phyloP scores from a whole-genome alignment of 1,140 invertebrate genomes.

The Nixonia krombeini region DNA sequence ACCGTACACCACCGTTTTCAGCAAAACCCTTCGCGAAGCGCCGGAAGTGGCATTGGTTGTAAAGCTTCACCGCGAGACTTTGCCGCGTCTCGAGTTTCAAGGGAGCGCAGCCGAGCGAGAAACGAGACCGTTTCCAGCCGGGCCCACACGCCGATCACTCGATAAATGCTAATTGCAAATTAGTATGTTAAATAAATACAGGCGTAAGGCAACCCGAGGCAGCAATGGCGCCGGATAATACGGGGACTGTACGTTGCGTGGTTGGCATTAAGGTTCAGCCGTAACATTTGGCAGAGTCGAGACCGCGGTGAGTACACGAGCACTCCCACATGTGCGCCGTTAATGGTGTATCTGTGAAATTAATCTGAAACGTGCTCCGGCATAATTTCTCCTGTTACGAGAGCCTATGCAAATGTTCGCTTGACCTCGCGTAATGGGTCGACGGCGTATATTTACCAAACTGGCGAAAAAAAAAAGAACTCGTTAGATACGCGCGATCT shows the following conservation, averaged over 20 bases:
- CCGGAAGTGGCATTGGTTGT: too few species aligned
- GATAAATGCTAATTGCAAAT: slow-evolving; percentile 33
- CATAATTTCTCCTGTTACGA: slow-evolving; percentile 45
- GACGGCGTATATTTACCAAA: slow-evolving; percentile 19
- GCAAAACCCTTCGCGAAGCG: too few species aligned
- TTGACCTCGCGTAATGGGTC: slow-evolving; percentile 44
- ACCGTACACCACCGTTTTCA: too few species aligned
- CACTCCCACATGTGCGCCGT: slow-evolving; percentile 41
- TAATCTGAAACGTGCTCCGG: slow-evolving; percentile 50
- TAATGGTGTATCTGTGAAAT: slow-evolving; percentile 48
- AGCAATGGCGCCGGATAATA: slow-evolving; percentile 9
- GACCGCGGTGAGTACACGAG: slow-evolving; percentile 1
- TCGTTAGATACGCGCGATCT: slow-evolving; percentile 3
- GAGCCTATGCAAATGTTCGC: slow-evolving; percentile 46
- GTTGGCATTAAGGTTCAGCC: slow-evolving; percentile 28
- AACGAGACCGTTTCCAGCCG: neutral
- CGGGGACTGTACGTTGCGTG: slow-evolving; percentile 40
- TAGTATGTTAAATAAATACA: slow-evolving; percentile 27
- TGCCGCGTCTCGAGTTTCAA: too few species aligned
- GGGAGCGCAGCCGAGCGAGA: too few species aligned
- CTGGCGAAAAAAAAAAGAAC: slow-evolving; percentile 21
- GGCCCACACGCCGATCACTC: too few species aligned
- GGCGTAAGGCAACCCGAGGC: slow-evolving; percentile 1
- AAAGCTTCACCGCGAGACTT: too few species aligned
- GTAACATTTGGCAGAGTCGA: slow-evolving; percentile 28